Evolutionary conservation across 2,888 invertebrate species (phyloP), one percentile per base, ranked within the genome.

Genomic region (Lasioglossum morio): DNA sequence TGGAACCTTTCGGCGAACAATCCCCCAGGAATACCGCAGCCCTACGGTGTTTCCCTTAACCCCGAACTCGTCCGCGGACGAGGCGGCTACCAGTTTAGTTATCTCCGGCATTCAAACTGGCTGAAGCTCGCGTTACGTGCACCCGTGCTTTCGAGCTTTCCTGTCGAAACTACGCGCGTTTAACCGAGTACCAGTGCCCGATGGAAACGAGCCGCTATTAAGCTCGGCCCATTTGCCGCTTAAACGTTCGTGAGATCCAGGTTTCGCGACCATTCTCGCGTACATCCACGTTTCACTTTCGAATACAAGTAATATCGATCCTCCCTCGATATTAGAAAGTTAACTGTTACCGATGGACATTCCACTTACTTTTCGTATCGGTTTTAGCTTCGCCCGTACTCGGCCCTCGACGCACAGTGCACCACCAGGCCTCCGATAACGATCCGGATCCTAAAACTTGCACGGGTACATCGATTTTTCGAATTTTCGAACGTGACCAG

Each of bases 101-200:
- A 90, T 90, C 84, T 87, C 85, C 82, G 88, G 86, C 77, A 90
- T 90, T 88, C 86, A 80, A 90, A 90, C 88, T 81, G 90, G 87
- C 77, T 78, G 84, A 84, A 73, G 85, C 90, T 84, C 82, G 88
- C 86, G 90, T 90, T 88, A 90, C 85, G 84, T 74, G 82, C 76
- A 80, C 77, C 79, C 81, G 66, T 77, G 85, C 85, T 88, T 84
- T 84, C 87, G 81, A 78, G 88, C 84, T 90, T 87, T 83, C 85
- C 84, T 84, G 82, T 83, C 86, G 88, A 89, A 89, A 86, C 87
- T 90, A 83, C 89, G 83, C 81, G 87, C 84, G 88, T 88, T 87
- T 87, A 87, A 88, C 88, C 73, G 82, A 84, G 81, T 85, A 82
- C 89, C 76, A 63, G 69, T 74, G 76, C 74, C 82, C 84, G 78